Evolutionary conservation across 1,140 invertebrate species (phyloP).

Genomic region (Drosophila nebulosa): DNA sequence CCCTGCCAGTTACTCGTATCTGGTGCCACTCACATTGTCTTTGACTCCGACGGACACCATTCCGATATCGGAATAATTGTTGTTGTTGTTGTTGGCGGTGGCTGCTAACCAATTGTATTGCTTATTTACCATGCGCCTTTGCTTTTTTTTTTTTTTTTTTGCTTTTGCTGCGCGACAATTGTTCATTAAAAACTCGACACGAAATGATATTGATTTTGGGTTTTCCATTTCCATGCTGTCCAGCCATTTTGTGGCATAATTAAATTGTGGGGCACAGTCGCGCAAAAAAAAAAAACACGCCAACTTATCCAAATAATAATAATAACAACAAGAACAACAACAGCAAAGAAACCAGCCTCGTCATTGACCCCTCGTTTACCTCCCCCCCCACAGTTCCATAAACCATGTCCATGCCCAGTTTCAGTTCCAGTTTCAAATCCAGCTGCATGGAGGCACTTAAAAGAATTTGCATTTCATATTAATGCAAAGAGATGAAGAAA

Average conservation of each 20-base stretch:
- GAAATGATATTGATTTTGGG: slow-evolving; percentile 63
- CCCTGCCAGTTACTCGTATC: slow-evolving; percentile 21
- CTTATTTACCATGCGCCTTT: slow-evolving; percentile 53
- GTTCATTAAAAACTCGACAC: slow-evolving; percentile 61
- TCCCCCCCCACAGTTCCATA: too few relatives aligned
- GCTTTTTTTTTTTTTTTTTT: not conserved
- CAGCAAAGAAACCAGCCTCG: slow-evolving; percentile 51
- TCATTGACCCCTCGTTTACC: slow-evolving; percentile 14
- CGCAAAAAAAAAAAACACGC: slow-evolving; percentile 35
- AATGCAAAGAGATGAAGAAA: slow-evolving; percentile 1
- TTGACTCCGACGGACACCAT: not conserved
- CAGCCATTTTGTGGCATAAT: slow-evolving; percentile 52
- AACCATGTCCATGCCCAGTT: slow-evolving; percentile 10
- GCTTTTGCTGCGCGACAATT: slow-evolving; percentile 43
- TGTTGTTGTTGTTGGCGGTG: too few relatives aligned
- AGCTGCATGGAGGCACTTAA: slow-evolving; percentile 46
- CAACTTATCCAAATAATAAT: slow-evolving; percentile 66
- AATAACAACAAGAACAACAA: slow-evolving; percentile 70
- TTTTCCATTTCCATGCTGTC: slow-evolving; percentile 16
- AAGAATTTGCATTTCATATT: slow-evolving; percentile 67
- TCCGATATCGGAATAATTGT: slow-evolving; percentile 13
- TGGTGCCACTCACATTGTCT: slow-evolving; percentile 34
- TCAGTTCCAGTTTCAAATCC: slow-evolving; percentile 25
- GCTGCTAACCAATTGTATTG: slow-evolving; percentile 47
- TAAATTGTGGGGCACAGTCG: slow-evolving; percentile 60